Evolutionary conservation across 2,797 vertebrate species (phyloP).

Genomic region (Harpagifer antarcticus): DNA sequence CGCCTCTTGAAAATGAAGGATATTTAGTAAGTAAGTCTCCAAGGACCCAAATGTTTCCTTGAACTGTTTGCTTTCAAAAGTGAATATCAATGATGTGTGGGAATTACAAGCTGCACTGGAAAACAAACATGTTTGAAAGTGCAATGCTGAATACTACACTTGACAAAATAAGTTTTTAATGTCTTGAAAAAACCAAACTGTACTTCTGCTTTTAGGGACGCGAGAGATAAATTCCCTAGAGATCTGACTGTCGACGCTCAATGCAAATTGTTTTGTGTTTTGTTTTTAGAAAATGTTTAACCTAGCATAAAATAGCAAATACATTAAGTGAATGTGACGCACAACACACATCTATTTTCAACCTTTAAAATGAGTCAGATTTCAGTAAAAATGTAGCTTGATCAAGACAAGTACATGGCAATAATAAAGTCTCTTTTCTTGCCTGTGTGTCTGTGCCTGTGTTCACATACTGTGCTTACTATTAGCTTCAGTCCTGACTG

Average conservation of each 20-base stretch:
- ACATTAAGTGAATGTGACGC: background rate
- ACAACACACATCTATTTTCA: background rate
- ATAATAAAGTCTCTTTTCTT: background rate
- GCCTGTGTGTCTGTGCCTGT: background rate
- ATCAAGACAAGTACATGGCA: background rate
- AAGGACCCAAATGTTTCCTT: slow-evolving; percentile 68
- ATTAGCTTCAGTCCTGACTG: slow-evolving; percentile 42
- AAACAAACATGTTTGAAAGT: slow-evolving; percentile 78
- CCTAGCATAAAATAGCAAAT: slow-evolving; percentile 19
- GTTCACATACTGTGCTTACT: slow-evolving; percentile 1
- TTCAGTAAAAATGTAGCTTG: background rate
- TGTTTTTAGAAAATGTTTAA: slow-evolving; percentile 23
- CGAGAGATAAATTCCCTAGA: slow-evolving; percentile 20
- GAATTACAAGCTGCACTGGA: slow-evolving; percentile 70
- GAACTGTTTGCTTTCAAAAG: slow-evolving; percentile 79
- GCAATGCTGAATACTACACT: slow-evolving; percentile 68
- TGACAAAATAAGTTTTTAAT: slow-evolving; percentile 16
- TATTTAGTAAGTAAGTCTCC: slow-evolving; percentile 66
- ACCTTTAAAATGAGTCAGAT: background rate
- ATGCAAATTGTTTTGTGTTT: slow-evolving; percentile 18
- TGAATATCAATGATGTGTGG: slow-evolving; percentile 80
- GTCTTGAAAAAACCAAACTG: slow-evolving; percentile 4
- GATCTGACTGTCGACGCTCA: slow-evolving; percentile 22
- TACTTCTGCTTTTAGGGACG: slow-evolving; percentile 24
- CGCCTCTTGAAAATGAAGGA: slow-evolving; percentile 55